Conservation (phyloP, 2,888 invertebrate species). For the Folsomia candida region DNA sequence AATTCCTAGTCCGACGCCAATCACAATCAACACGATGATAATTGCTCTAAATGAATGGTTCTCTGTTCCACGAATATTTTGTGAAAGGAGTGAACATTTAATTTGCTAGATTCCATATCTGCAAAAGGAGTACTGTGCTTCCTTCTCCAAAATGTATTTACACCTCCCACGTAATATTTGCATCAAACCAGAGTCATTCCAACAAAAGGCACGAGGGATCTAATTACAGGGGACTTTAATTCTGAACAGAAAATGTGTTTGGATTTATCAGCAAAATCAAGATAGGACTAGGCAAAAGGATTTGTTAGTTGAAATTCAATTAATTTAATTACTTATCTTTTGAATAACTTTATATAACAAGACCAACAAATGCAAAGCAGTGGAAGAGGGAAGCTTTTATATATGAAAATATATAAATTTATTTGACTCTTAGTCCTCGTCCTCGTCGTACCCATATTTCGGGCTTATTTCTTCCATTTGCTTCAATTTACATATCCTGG, state of each 20-base stretch:
- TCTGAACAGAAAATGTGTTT: slow-evolving; percentile 5
- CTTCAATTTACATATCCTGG: no score
- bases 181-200: background rate
- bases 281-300: slow-evolving; percentile 4
- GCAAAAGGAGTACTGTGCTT: background rate
- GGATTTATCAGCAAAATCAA: slow-evolving; percentile 9
- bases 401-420: no score
- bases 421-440: no score
- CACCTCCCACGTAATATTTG: background rate
- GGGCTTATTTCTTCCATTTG: no score
- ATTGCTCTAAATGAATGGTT: background rate
- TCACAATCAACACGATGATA: slow-evolving; percentile 10
- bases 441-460: no score
- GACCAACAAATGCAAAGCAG: background rate
- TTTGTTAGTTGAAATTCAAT: slow-evolving; percentile 13
- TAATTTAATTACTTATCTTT: slow-evolving; percentile 16
- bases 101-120: background rate
- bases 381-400: no score
- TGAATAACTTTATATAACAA: background rate
- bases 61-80: background rate
- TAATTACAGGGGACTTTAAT: slow-evolving; percentile 11
- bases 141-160: background rate
- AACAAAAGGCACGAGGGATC: background rate
- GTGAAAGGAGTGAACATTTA: background rate
- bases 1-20: slow-evolving; percentile 8